These are phyloP conservation scores for Aselliscus stoliczkanus DNA, from an alignment of 2,797 vertebrate genomes.

Conservation along the genomic window DNA sequence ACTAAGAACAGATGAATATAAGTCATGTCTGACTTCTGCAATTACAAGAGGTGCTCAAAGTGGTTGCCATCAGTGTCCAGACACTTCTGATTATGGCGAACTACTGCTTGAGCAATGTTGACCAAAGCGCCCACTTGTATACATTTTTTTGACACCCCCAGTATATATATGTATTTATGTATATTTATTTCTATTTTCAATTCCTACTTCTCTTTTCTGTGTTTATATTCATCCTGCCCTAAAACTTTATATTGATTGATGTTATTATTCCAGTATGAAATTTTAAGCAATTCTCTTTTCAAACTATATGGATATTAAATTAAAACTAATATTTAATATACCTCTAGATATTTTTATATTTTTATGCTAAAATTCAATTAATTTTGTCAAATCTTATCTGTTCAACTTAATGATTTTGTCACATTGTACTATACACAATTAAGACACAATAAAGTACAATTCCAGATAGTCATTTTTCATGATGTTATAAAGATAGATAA, in stretches of 20 bases:
- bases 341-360: background rate
- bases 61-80: too few relatives aligned
- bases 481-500: background rate
- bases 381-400: background rate
- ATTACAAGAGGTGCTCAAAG: too few relatives aligned
- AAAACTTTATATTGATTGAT: background rate
- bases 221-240: background rate
- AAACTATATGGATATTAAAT: background rate
- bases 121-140: too few relatives aligned
- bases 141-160: too few relatives aligned
- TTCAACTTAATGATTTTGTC: background rate
- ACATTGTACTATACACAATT: background rate
- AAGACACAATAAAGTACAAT: background rate
- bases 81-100: too few relatives aligned
- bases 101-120: too few relatives aligned
- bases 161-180: too few relatives aligned
- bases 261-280: background rate
- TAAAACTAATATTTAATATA: background rate
- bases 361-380: background rate
- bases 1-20: too few relatives aligned
- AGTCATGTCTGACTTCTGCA: too few relatives aligned
- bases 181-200: background rate
- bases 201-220: background rate
- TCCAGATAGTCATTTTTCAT: background rate
- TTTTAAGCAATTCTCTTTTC: background rate